phyloP scores from a whole-genome alignment of 2,888 invertebrate genomes.

The Alloscopus bannaensis region DNA sequence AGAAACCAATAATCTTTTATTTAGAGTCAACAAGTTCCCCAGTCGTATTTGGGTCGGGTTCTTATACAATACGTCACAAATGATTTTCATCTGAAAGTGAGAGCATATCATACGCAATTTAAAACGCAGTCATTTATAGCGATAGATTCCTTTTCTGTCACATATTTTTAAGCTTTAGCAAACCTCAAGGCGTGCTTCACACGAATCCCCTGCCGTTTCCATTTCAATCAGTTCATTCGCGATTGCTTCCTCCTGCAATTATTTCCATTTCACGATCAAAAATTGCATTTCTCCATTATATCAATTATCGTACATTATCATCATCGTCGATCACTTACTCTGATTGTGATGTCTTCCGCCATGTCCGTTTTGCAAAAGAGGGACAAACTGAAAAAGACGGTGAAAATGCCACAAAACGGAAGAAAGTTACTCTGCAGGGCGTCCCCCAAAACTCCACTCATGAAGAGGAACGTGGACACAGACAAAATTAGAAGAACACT shows the following conservation, averaged over 20 bases:
- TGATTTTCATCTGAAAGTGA: slow-evolving; percentile 28
- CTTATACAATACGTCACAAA: slow-evolving; percentile 23
- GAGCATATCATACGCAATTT: too few species aligned
- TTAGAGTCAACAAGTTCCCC: slow-evolving; percentile 27
- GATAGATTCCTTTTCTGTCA: too few species aligned
- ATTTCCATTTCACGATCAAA: too few species aligned
- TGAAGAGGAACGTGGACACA: slow-evolving; percentile 12
- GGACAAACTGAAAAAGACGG: slow-evolving; percentile 8
- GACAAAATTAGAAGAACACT: slow-evolving; percentile 3
- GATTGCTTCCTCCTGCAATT: slow-evolving; percentile 39
- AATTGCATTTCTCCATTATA: too few species aligned
- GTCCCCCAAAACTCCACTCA: neutral
- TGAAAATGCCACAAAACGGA: neutral
- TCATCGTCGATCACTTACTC: too few species aligned
- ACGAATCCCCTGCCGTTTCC: slow-evolving; percentile 32
- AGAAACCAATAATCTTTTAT: slow-evolving; percentile 13
- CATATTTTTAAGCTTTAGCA: neutral
- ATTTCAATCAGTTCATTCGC: slow-evolving; percentile 38
- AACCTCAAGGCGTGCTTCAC: slow-evolving; percentile 40
- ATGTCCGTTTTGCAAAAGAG: slow-evolving; percentile 33
- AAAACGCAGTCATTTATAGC: too few species aligned
- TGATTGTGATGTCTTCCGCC: slow-evolving; percentile 27
- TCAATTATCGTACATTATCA: too few species aligned
- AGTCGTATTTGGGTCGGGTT: slow-evolving; percentile 19
- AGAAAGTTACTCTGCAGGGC: slow-evolving; percentile 8